Conservation (phyloP, 2,797 vertebrate genomes). For the Siniperca scherzeri region DNA sequence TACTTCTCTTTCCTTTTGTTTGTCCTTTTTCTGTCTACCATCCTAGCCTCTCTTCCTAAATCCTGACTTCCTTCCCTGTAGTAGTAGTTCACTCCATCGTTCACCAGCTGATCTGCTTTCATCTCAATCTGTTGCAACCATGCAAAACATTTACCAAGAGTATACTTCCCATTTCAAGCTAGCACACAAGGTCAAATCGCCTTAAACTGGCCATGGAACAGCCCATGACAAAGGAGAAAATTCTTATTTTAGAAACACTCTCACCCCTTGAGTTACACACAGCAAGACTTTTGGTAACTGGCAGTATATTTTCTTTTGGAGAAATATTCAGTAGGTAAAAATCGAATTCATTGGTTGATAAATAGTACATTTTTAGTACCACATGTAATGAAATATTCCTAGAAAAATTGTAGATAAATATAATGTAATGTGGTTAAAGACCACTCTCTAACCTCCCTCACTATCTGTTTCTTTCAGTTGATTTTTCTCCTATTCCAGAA, state of each 20-base stretch:
- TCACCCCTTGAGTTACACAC: neutral
- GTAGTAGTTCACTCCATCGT: neutral
- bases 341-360: neutral
- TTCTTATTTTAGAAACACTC: neutral
- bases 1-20: neutral
- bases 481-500: neutral
- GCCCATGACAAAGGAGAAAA: neutral
- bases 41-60: constrained; percentile 11
- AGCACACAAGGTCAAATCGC: constrained; percentile 13
- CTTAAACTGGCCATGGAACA: neutral
- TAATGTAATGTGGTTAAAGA: neutral
- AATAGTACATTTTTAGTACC: neutral
- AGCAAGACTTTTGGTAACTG: neutral
- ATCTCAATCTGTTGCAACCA: constrained; percentile 54
- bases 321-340: neutral
- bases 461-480: neutral
- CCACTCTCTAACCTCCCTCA: neutral
- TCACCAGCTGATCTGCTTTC: constrained; percentile 53
- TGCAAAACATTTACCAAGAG: constrained; percentile 34
- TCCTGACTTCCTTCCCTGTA: constrained; percentile 6
- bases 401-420: neutral
- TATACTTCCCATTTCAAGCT: constrained; percentile 7
- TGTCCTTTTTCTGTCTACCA: constrained; percentile 5
- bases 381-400: neutral
- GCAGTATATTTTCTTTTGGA: neutral